These are phyloP conservation scores for Chrysaora quinquecirrha DNA, from an alignment of 30 jellyfish, hydroid and myxozoan species.

Conservation along the genomic window DNA sequence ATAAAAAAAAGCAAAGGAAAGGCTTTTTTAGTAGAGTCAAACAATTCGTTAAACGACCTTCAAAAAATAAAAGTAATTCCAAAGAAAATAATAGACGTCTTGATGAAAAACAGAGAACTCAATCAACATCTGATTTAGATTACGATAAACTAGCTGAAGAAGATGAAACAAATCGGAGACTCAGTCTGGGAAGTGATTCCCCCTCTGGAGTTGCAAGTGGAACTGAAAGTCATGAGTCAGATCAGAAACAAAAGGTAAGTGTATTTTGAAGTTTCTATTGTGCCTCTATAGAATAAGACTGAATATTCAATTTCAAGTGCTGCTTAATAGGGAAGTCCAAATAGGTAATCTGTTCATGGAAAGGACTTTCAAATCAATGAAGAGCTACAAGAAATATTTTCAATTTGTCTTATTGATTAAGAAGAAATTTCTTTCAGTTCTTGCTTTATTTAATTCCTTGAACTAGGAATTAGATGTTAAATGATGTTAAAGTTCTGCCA, in stretches of 20 bases:
- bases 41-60: slow-evolving; percentile 39
- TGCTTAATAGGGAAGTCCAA: no score
- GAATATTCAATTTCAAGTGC: no score
- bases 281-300: no score
- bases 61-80: slow-evolving; percentile 11
- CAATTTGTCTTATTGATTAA: no score
- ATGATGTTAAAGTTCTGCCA: no score
- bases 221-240: neutral
- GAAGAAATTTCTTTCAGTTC: no score
- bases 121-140: slow-evolving; percentile 52
- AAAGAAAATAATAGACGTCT: slow-evolving; percentile 11
- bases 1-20: neutral
- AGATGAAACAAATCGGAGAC: neutral
- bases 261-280: no score
- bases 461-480: no score
- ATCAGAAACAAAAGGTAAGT: neutral
- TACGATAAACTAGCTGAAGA: neutral
- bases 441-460: no score
- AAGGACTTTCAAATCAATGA: no score
- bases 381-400: no score
- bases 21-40: slow-evolving; percentile 14
- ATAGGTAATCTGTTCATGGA: no score
- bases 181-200: slow-evolving; percentile 14
- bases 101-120: slow-evolving; percentile 4
- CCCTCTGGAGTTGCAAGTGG: neutral